These are phyloP conservation scores for Ctenicera cuprea DNA, from an alignment of 2,888 invertebrate species.

Conservation along the genomic window DNA sequence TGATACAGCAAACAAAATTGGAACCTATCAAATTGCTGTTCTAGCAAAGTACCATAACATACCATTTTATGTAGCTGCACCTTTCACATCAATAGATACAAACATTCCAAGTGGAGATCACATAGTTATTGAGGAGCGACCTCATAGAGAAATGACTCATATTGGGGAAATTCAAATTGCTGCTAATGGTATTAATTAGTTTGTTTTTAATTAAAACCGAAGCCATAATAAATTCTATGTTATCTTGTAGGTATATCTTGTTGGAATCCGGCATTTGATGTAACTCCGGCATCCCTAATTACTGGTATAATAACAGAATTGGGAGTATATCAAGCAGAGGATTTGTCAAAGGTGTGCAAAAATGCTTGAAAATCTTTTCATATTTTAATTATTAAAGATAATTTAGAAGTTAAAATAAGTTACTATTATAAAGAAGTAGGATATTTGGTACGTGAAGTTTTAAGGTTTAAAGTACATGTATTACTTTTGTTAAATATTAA, in stretches of 20 bases:
- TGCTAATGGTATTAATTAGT: constrained; percentile 80
- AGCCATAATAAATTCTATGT: neutral
- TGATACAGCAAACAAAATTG: constrained; percentile 99
- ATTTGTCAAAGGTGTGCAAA: constrained; percentile 64
- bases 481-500: no score
- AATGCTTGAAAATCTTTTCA: neutral
- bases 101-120: constrained; percentile 85
- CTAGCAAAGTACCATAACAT: constrained; percentile 92
- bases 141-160: constrained; percentile 93
- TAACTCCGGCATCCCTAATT: constrained; percentile 94
- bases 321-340: constrained; percentile 85
- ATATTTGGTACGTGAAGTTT: no score
- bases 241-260: constrained; percentile 84
- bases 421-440: no score
- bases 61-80: constrained; percentile 97
- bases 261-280: constrained; percentile 99
- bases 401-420: no score
- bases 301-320: constrained; percentile 96
- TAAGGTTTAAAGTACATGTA: no score
- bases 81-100: constrained; percentile 93
- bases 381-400: no score
- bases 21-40: constrained; percentile 96
- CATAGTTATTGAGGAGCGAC: constrained; percentile 96
- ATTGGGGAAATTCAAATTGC: constrained; percentile 92
- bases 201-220: constrained; percentile 18